These are phyloP conservation scores for Clavelina lepadiformis DNA, from an alignment of 23 tunicate genomes.

Conservation along the genomic window DNA sequence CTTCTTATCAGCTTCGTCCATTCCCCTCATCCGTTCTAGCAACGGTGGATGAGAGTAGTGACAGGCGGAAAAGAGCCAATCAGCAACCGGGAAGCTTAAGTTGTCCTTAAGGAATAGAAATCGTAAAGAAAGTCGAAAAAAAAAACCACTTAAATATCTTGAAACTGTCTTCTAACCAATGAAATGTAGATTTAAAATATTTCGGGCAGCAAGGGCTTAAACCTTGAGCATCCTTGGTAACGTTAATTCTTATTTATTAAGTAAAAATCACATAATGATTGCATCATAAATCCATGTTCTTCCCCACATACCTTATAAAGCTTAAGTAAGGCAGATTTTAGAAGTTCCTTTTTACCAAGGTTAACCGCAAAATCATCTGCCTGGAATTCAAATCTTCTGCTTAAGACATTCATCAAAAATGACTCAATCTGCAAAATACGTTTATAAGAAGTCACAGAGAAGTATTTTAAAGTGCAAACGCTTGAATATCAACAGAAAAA, in stretches of 20 bases:
- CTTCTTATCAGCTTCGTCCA: too few relatives aligned
- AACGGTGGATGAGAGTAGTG: slow-evolving; percentile 89
- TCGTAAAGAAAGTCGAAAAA: background rate
- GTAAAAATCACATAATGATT: background rate
- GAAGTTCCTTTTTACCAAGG: slow-evolving; percentile 65
- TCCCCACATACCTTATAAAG: slow-evolving; percentile 41
- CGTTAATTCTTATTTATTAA: too few relatives aligned
- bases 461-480: too few relatives aligned
- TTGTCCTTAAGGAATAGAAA: slow-evolving; percentile 56
- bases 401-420: slow-evolving; percentile 67
- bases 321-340: slow-evolving; percentile 84
- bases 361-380: slow-evolving; percentile 96
- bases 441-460: too few relatives aligned
- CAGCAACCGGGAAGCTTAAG: slow-evolving; percentile 84
- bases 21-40: slow-evolving; percentile 74
- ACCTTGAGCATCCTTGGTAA: too few relatives aligned
- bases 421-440: slow-evolving; percentile 43
- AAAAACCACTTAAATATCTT: background rate
- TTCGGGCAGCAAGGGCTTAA: too few relatives aligned
- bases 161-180: background rate
- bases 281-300: too few relatives aligned
- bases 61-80: slow-evolving; percentile 82
- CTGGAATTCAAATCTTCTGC: slow-evolving; percentile 86
- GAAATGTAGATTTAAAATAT: background rate
- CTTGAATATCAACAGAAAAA: too few relatives aligned